Base-by-base conservation (phyloP, 1,140 invertebrate species). In the Brachionus rubens region DNA sequence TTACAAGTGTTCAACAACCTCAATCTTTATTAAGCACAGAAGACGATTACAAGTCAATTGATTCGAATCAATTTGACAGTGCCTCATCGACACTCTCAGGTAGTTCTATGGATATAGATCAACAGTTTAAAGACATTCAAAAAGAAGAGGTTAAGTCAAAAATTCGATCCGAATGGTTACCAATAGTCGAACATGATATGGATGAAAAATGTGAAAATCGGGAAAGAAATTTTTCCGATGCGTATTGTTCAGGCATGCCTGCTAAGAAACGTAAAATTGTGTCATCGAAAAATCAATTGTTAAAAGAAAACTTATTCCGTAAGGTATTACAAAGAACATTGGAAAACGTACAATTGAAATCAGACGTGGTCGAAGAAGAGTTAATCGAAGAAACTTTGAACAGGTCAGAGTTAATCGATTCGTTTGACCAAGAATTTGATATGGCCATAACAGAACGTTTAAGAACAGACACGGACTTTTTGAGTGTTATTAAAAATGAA, bases 181-280 rank as follows among this genome's bases (percentile, higher is more conserved):
- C 91, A 2, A 89, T 91, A 59, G 91, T 93, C 62, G 88, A 89
- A 6, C 86, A 88, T 26, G 87, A 89, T 77, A 85, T 87, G 47
- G 81, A 84, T 67, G 28, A 33, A 30, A 6, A 36, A 26, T 80
- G 82, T 7, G 50, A 72, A 14, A 52, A 36, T 46, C 88, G 89
- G 43, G 59, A 26, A 2, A 36, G 59, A 12, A 65, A 41, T 6
- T 90, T 90, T 78, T 91, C 91, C 78, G 91, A 92, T 84, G 90
- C 90, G n/a, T 93, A 93, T 81, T 83, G 92, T 40, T 88, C 88
- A 21, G 90, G 90, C 7, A 88, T 92, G 87, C 91, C 91, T 10
- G 89, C 88, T 43, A 93, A 92, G 82, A 86, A 91, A 16, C 43
- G 68, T 1, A 48, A 48, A 10, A 50, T 72, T 21, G 21, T 72